Evolutionary conservation across 2,888 invertebrate genomes (phyloP).

Genomic region (Agriopis marginaria): DNA sequence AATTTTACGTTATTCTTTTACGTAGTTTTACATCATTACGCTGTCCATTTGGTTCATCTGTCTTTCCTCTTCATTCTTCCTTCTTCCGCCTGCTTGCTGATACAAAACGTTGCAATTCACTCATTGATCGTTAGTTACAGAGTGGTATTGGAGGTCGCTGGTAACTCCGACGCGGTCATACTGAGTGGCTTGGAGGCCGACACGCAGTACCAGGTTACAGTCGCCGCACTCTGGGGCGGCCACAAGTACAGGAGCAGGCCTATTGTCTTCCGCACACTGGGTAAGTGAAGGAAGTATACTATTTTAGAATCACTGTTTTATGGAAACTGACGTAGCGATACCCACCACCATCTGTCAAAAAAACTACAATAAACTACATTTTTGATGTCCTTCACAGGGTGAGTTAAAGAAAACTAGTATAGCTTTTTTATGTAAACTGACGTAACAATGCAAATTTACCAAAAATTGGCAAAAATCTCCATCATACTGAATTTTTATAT

Average conservation of each 20-base stretch:
- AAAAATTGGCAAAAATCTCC: too few species aligned
- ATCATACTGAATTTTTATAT: too few species aligned
- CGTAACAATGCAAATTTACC: too few species aligned
- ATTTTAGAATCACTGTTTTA: not conserved
- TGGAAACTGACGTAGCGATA: too few species aligned
- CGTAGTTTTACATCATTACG: conserved; percentile 4
- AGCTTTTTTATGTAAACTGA: too few species aligned
- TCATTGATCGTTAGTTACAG: conserved; percentile 94
- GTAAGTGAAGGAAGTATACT: conserved; percentile 73
- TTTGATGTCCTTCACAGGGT: too few species aligned
- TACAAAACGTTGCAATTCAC: conserved; percentile 85
- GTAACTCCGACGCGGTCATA: conserved; percentile 94
- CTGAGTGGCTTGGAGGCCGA: conserved; percentile 93
- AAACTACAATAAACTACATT: too few species aligned
- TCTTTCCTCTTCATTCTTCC: conserved; percentile 61
- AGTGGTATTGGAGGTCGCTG: conserved; percentile 96
- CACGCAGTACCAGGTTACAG: conserved; percentile 95
- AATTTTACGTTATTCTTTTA: conserved; percentile 8
- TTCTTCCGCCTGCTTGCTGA: conserved; percentile 60
- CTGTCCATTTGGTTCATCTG: conserved; percentile 30
- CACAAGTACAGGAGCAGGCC: conserved; percentile 94
- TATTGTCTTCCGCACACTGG: conserved; percentile 96
- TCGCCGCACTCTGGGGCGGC: conserved; percentile 93
- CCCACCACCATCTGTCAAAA: too few species aligned
- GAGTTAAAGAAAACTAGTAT: too few species aligned